Evolutionary conservation across 2,113 vertebrate species (phyloP).

Genomic region (Rhinoptilus africanus): DNA sequence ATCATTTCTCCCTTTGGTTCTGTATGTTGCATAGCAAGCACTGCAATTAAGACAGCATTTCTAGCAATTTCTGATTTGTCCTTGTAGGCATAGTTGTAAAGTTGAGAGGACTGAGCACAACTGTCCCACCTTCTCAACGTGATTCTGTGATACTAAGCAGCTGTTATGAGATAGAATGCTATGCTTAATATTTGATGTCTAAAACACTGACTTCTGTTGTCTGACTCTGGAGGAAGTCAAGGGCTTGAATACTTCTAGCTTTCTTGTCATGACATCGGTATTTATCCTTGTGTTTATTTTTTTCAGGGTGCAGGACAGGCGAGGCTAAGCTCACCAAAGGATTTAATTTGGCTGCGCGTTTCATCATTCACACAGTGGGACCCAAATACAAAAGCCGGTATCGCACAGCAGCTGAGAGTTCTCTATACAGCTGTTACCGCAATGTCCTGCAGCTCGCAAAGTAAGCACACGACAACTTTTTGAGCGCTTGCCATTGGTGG

Average conservation of each 20-base stretch:
- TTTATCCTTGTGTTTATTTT: background rate
- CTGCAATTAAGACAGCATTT: background rate
- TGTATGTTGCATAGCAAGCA: background rate
- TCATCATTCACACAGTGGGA: slow-evolving; percentile 96
- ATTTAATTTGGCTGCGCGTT: slow-evolving; percentile 90
- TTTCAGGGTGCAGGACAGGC: slow-evolving; percentile 91
- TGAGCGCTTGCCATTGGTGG: accelerated
- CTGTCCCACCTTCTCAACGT: background rate
- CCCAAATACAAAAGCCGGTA: slow-evolving; percentile 95
- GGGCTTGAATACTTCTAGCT: background rate
- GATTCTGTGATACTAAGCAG: background rate
- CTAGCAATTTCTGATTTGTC: background rate
- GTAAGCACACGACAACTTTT: slow-evolving; percentile 57
- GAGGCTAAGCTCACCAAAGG: slow-evolving; percentile 96
- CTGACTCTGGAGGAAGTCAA: background rate
- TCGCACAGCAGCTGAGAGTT: slow-evolving; percentile 94
- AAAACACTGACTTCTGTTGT: background rate
- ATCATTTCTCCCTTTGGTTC: background rate
- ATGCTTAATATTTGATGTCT: background rate
- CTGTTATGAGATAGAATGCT: background rate
- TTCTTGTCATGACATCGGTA: accelerated
- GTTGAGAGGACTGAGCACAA: background rate
- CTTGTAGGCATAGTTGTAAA: background rate
- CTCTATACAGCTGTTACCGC: slow-evolving; percentile 93
- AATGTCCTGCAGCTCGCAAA: slow-evolving; percentile 89